These are phyloP conservation scores for Prolemur simus DNA, from an alignment of 2,113 vertebrate genomes.

Conservation along the genomic window DNA sequence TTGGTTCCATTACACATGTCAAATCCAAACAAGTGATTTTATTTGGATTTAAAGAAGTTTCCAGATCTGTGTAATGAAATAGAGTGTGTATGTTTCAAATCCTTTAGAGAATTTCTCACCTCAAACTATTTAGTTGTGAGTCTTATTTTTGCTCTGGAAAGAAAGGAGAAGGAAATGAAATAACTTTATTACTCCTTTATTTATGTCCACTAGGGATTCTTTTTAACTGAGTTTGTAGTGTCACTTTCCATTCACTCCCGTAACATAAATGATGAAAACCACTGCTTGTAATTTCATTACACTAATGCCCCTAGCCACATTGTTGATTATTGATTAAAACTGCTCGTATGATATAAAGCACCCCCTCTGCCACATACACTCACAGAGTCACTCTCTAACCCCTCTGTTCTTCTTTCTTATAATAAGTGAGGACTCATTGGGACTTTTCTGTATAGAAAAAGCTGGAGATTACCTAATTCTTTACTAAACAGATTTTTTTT, in stretches of 20 bases:
- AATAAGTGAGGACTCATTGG: background rate
- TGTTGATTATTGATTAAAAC: slow-evolving; percentile 19
- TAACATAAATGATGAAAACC: slow-evolving; percentile 18
- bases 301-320: background rate
- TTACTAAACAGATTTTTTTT: background rate
- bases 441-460: background rate
- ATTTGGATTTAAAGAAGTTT: slow-evolving; percentile 8
- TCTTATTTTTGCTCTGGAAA: slow-evolving; percentile 12
- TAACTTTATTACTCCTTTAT: slow-evolving; percentile 7
- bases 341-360: background rate
- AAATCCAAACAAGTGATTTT: slow-evolving; percentile 21
- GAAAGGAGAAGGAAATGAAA: background rate
- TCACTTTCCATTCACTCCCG: background rate
- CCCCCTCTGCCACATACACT: background rate
- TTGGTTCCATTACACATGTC: background rate
- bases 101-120: background rate
- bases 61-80: background rate
- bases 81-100: background rate
- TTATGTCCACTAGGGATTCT: background rate
- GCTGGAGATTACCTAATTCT: background rate
- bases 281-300: background rate
- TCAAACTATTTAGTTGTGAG: background rate
- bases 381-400: background rate
- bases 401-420: background rate
- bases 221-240: slow-evolving; percentile 29